Evolutionary conservation across 2,888 invertebrate genomes (phyloP).

Genomic region (Micropterix aruncella): DNA sequence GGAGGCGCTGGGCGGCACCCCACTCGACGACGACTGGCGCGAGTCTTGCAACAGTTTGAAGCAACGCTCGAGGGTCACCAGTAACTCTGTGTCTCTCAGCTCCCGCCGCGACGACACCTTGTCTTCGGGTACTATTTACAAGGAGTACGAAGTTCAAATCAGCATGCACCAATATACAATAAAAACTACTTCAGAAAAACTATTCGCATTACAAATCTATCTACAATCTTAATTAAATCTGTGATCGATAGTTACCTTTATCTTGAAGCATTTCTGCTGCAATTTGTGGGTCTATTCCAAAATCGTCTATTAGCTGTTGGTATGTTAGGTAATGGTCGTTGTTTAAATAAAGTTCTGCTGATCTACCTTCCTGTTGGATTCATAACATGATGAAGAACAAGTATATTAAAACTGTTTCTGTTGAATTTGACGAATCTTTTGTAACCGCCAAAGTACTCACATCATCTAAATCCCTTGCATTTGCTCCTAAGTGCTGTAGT

Average conservation of each 20-base stretch:
- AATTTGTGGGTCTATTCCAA: slow-evolving; percentile 51
- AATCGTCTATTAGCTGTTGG: slow-evolving; percentile 49
- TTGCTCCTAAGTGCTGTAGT: slow-evolving; percentile 73
- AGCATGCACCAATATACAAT: background rate
- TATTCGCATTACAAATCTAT: slow-evolving; percentile 1
- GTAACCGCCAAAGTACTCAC: slow-evolving; percentile 32
- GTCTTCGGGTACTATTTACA: slow-evolving; percentile 55
- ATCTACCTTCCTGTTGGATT: slow-evolving; percentile 54
- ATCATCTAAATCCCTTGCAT: slow-evolving; percentile 69
- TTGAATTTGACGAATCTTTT: too few species aligned
- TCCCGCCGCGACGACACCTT: slow-evolving; percentile 57
- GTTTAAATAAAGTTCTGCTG: slow-evolving; percentile 65
- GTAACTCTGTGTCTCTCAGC: slow-evolving; percentile 53
- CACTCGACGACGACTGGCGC: slow-evolving; percentile 34
- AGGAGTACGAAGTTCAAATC: slow-evolving; percentile 1
- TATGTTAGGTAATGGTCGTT: slow-evolving; percentile 55
- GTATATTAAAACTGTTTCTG: background rate
- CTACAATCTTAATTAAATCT: slow-evolving; percentile 8
- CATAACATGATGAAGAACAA: slow-evolving; percentile 9
- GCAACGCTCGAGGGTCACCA: slow-evolving; percentile 63
- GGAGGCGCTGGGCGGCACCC: slow-evolving; percentile 43
- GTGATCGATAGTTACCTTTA: slow-evolving; percentile 48
- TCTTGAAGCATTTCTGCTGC: slow-evolving; percentile 59
- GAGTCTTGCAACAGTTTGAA: slow-evolving; percentile 54
- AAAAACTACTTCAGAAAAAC: background rate